Evolutionary conservation across 2,888 invertebrate genomes (phyloP), one percentile per base, ranked within the genome.

Genomic region (Penaeus monodon): DNA sequence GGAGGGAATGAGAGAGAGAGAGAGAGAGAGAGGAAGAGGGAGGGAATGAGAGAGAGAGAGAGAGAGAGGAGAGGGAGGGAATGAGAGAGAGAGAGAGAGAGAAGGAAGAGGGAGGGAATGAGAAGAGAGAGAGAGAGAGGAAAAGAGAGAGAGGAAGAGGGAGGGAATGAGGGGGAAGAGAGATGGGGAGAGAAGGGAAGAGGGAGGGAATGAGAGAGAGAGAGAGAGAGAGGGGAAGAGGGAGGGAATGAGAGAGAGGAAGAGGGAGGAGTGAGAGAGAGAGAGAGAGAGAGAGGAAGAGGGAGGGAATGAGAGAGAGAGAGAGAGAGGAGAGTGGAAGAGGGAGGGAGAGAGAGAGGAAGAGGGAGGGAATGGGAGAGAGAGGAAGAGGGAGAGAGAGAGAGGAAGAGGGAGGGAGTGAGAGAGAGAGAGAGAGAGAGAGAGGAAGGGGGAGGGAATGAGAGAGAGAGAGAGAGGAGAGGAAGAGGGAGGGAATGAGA

Each of bases 121-220:
- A 3, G 3, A 3, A 33, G 33, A 33, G 33, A 33, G 33, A 33
- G 33, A 33, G 33, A 33, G 33, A 33, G 33, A 33, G 33, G 3
- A 3, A 3, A 33, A 3, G 3, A 3, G 3, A 3, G 3, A 3
- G 3, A 3, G 3, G 33, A 44, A 7, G 38, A 7, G 1, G 10
- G 44, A 6, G 1, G 10, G 10, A 6, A 10, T 10, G 10, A 6
- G 3, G 1, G 10, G 10, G 10, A 10, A 17, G 29, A 24, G 8
- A 27, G 33, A 0, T 38, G 3, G 29, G 27, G 29, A 33, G 24
- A 38, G 8, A 27, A 64, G 10, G 2, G n/a, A 24, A 1, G 7
- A 22, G 17, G 29, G n/a, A n/a, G 12, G 64, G 24, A 24, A 44
- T 3, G 22, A 33, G 10, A 33, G 8, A 24, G 7, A 4, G 38